These are phyloP conservation scores for Odocoileus virginianus DNA, from an alignment of 2,113 vertebrate species.

Conservation along the genomic window DNA sequence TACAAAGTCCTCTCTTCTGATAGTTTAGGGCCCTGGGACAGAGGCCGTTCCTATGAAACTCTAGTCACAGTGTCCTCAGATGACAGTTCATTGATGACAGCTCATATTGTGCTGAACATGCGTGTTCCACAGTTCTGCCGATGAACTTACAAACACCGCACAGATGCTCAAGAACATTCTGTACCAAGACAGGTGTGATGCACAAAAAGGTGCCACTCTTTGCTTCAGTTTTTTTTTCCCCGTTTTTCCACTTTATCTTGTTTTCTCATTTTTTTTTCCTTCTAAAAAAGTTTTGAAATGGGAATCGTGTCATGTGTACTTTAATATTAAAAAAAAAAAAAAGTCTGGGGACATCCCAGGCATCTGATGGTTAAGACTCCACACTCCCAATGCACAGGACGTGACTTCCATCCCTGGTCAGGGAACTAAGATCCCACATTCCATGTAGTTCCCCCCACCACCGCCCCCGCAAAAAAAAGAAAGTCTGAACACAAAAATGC, in stretches of 20 bases:
- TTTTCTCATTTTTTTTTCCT: background rate
- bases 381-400: background rate
- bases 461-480: background rate
- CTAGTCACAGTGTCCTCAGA: background rate
- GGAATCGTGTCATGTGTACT: background rate
- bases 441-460: background rate
- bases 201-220: accelerated
- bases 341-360: background rate
- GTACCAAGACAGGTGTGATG: accelerated
- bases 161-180: background rate
- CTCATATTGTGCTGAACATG: background rate
- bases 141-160: accelerated
- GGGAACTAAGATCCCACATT: background rate
- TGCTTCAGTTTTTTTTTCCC: too few relatives aligned
- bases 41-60: too few relatives aligned
- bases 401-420: background rate
- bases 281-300: background rate
- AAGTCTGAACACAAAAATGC: background rate
- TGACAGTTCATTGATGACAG: background rate
- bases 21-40: background rate
- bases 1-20: background rate
- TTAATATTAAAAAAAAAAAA: background rate
- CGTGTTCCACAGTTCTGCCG: background rate
- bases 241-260: background rate
- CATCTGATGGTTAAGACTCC: background rate